Conservation (phyloP, 2,888 invertebrate genomes). For the Archips xylosteana region DNA sequence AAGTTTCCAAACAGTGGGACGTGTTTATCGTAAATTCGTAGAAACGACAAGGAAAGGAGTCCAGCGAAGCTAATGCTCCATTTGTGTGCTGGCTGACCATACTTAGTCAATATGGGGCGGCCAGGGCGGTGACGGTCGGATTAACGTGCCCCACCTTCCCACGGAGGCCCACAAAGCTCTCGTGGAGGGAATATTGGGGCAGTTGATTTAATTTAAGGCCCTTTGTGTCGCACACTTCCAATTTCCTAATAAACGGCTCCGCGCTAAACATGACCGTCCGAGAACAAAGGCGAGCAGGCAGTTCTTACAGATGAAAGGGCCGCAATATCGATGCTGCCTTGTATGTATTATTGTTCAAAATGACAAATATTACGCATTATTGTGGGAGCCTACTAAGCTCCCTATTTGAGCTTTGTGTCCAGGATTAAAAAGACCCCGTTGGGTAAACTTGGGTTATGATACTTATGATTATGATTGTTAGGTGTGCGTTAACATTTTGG, state of each 20-base stretch:
- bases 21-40: conserved; percentile 37
- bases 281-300: conserved; percentile 66
- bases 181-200: conserved; percentile 70
- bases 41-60: conserved; percentile 42
- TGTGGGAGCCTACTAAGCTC: conserved; percentile 45
- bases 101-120: conserved; percentile 54
- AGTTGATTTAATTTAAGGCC: conserved; percentile 79
- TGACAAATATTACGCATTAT: conserved; percentile 60
- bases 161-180: conserved; percentile 61
- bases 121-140: conserved; percentile 48
- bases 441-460: conserved; percentile 45
- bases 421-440: conserved; percentile 49
- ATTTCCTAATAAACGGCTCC: conserved; percentile 74
- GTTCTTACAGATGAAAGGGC: conserved; percentile 61
- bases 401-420: conserved; percentile 53
- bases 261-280: conserved; percentile 62
- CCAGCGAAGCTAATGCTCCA: conserved; percentile 46
- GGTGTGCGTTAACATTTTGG: conserved; percentile 26
- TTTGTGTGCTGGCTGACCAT: conserved; percentile 52
- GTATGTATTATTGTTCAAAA: conserved; percentile 64
- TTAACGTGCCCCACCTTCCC: conserved; percentile 54
- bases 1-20: conserved; percentile 44
- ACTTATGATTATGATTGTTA: conserved; percentile 46
- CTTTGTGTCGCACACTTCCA: conserved; percentile 76
- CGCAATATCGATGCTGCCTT: conserved; percentile 63